Conservation (phyloP, 2,113 vertebrate species). For the Brachyhypopomus occidentalis region DNA sequence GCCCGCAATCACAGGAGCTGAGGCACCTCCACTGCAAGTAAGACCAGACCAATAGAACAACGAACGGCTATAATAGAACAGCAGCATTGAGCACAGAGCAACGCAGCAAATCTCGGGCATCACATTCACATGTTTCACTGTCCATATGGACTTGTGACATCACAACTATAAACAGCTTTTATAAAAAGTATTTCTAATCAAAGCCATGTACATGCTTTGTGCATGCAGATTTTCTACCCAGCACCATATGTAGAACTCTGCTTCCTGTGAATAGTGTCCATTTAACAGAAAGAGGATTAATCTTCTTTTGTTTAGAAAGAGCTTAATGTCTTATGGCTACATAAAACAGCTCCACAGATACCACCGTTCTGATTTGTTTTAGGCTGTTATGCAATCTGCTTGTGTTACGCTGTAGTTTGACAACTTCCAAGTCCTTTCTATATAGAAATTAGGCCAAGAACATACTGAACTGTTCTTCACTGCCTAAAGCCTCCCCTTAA, state of each 20-base stretch:
- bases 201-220: conserved; percentile 40
- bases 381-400: conserved; percentile 42
- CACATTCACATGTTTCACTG: conserved; percentile 31
- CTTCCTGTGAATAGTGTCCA: conserved; percentile 43
- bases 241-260: conserved; percentile 17
- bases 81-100: not conserved
- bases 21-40: conserved; percentile 21
- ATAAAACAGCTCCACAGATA: conserved; percentile 36
- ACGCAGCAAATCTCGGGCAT: not conserved
- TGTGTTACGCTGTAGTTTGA: not conserved
- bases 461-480: not conserved
- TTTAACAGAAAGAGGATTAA: conserved; percentile 49
- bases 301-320: conserved; percentile 33
- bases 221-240: conserved; percentile 32
- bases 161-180: conserved; percentile 35
- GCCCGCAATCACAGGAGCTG: not conserved
- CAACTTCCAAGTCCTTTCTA: conserved; percentile 14
- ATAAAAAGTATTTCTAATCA: conserved; percentile 38
- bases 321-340: conserved; percentile 46
- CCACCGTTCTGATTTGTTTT: conserved; percentile 50
- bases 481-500: not conserved
- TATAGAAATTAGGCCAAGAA: not conserved
- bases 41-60: not conserved
- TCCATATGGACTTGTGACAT: conserved; percentile 13
- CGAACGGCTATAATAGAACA: conserved; percentile 22